These are phyloP conservation scores for Pontoporia blainvillei DNA, from an alignment of 2,113 vertebrate species.

Conservation along the genomic window DNA sequence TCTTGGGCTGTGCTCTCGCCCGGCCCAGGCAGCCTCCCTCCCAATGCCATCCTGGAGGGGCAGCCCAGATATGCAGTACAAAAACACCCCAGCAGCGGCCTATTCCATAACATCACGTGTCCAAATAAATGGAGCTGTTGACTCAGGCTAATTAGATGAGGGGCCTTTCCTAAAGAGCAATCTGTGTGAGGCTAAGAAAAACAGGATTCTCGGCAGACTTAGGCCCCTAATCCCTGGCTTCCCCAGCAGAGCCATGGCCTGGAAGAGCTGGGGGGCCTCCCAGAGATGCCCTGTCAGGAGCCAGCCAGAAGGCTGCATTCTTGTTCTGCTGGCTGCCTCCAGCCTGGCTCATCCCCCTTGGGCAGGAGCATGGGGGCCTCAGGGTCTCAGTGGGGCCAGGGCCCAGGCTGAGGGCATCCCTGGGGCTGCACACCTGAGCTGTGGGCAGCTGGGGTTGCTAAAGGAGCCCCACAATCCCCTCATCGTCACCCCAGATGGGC, in stretches of 20 bases:
- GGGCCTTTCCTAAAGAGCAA: constrained; percentile 84
- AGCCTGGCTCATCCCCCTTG: not conserved
- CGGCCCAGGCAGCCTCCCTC: constrained; percentile 28
- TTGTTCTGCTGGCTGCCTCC: constrained; percentile 60
- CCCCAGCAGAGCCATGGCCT: constrained; percentile 79
- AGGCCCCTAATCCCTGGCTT: constrained; percentile 83
- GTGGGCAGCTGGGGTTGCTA: not conserved
- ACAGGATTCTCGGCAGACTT: constrained; percentile 84
- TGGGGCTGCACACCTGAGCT: not conserved
- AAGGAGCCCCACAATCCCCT: not conserved
- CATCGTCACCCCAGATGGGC: not conserved
- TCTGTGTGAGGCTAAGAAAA: constrained; percentile 82
- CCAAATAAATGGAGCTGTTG: constrained; percentile 62
- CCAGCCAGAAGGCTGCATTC: constrained; percentile 75
- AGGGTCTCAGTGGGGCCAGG: not conserved
- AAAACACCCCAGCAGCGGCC: constrained; percentile 76
- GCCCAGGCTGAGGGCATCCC: not conserved
- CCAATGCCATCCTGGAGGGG: constrained; percentile 71
- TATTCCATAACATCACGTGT: constrained; percentile 66
- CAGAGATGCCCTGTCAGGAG: constrained; percentile 73
- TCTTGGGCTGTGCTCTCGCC: not conserved
- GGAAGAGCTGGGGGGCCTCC: constrained; percentile 77
- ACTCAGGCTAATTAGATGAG: constrained; percentile 73
- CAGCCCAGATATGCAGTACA: constrained; percentile 68
- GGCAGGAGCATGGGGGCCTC: not conserved